Percentiles rank a stretch among this genome's conserved stretches.
Evolutionary conservation across 1,140 invertebrate species (phyloP).

Genomic region (Nephotettix cincticeps): DNA sequence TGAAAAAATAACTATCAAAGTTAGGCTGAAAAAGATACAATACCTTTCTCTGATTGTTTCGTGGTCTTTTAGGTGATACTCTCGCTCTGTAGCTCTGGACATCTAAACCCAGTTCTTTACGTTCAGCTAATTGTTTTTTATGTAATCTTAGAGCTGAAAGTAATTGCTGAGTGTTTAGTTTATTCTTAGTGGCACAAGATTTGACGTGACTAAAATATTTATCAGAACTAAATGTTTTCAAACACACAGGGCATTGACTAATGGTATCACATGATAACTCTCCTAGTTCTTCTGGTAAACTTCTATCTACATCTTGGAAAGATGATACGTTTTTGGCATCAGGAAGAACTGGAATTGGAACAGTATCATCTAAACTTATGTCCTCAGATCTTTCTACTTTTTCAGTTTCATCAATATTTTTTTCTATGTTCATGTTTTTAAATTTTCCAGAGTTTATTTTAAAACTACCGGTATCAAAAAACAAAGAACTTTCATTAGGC

Average conservation of each 20-base stretch:
- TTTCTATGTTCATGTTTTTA: neutral
- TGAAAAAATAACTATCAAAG: too few relatives aligned
- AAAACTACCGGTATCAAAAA: too few relatives aligned
- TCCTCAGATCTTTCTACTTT: neutral
- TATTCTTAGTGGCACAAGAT: conserved; percentile 51
- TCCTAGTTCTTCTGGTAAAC: neutral
- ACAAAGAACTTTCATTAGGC: too few relatives aligned
- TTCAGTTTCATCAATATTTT: neutral
- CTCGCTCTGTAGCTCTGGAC: conserved; percentile 39
- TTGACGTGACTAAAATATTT: conserved; percentile 48
- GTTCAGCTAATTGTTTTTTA: conserved; percentile 50
- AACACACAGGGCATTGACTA: conserved; percentile 34
- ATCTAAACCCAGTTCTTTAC: conserved; percentile 49
- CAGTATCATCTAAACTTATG: neutral
- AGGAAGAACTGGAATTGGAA: neutral
- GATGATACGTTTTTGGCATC: neutral
- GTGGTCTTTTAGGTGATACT: conserved; percentile 15
- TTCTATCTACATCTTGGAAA: neutral
- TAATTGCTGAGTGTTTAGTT: conserved; percentile 48
- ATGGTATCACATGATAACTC: neutral
- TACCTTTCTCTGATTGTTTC: conserved; percentile 31
- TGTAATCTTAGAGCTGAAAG: conserved; percentile 51
- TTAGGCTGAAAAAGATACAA: too few relatives aligned
- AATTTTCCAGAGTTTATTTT: too few relatives aligned
- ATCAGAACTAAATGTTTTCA: conserved; percentile 19